These are phyloP conservation scores for Romanogobio albipinnatus DNA, from an alignment of 2,113 vertebrate genomes.

Conservation along the genomic window DNA sequence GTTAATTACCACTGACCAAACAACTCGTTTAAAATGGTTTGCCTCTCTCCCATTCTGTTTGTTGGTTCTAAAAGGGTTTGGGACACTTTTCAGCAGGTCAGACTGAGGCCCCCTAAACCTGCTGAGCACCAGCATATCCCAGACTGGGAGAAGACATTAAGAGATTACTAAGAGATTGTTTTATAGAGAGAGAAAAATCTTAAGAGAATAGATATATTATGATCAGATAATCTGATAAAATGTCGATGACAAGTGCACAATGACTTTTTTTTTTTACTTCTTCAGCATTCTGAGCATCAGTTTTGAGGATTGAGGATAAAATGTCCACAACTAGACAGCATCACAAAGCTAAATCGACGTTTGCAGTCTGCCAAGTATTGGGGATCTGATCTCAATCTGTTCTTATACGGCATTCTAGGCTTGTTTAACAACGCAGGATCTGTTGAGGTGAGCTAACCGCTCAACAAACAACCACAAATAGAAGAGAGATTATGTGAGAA, in stretches of 20 bases:
- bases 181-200: background rate
- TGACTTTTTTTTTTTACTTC: background rate
- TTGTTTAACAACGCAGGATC: background rate
- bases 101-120: background rate
- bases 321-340: background rate
- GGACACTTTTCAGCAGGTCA: background rate
- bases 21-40: background rate
- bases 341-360: background rate
- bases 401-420: background rate
- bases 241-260: background rate
- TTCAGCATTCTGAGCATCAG: background rate
- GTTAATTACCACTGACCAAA: background rate
- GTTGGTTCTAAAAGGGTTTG: background rate
- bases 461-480: slow-evolving; percentile 20
- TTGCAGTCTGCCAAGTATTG: background rate
- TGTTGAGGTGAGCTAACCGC: slow-evolving; percentile 11
- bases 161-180: too few relatives aligned
- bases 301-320: background rate
- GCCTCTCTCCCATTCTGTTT: too few relatives aligned
- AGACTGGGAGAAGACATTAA: background rate
- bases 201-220: background rate
- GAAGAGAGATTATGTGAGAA: background rate
- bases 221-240: background rate
- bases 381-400: slow-evolving; percentile 6
- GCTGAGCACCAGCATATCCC: background rate